Conservation (phyloP, 2,797 vertebrate genomes). For the Leuciscus waleckii region DNA sequence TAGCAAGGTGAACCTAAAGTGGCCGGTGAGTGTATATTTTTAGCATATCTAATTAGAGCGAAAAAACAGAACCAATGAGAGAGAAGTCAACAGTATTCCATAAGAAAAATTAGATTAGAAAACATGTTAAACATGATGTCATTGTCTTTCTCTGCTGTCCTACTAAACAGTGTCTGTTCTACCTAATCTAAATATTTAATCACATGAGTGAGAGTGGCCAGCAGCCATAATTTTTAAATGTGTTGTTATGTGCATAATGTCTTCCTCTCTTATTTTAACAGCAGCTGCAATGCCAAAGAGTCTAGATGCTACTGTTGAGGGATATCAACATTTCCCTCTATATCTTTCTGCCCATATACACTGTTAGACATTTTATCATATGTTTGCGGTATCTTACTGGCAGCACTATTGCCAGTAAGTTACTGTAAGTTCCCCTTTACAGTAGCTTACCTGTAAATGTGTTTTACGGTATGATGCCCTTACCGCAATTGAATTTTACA, state of each 20-base stretch:
- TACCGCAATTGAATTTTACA: no score
- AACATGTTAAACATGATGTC: not conserved
- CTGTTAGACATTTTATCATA: no score
- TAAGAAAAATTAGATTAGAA: not conserved
- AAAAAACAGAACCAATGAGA: not conserved
- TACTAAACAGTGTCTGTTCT: not conserved
- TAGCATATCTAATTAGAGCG: not conserved
- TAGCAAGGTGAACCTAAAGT: not conserved
- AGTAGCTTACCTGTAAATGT: no score
- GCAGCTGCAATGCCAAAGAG: not conserved
- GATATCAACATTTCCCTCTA: slow-evolving; percentile 19
- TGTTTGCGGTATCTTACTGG: no score
- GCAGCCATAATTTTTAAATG: slow-evolving; percentile 1
- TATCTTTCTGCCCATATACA: not conserved
- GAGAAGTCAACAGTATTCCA: not conserved
- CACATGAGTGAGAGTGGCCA: slow-evolving; percentile 8
- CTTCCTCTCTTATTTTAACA: slow-evolving; percentile 4
- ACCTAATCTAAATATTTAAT: slow-evolving; percentile 38
- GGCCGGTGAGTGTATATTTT: not conserved
- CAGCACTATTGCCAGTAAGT: no score
- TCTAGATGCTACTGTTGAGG: not conserved
- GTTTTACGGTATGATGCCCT: no score
- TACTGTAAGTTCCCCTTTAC: no score
- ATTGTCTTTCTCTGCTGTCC: not conserved
- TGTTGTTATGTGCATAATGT: slow-evolving; percentile 7